phyloP scores from a whole-genome alignment of 1,140 invertebrate species.

The Sinella curviseta region DNA sequence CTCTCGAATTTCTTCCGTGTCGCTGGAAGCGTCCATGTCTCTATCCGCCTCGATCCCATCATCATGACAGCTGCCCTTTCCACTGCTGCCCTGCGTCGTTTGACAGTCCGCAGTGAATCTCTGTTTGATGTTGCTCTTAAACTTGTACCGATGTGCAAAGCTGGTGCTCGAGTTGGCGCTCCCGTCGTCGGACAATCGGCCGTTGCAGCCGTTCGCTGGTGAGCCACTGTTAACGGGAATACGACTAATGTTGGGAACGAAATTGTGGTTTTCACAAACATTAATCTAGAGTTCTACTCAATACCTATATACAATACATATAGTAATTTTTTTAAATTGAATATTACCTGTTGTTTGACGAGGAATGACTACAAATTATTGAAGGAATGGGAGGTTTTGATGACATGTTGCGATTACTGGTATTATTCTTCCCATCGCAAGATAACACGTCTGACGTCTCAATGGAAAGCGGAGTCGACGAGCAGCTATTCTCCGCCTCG shows the following conservation, averaged over 20 bases:
- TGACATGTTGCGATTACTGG: neutral
- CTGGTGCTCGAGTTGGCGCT: slow-evolving; percentile 58
- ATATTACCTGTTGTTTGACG: slow-evolving; percentile 43
- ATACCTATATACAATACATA: no score
- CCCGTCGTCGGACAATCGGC: slow-evolving; percentile 51
- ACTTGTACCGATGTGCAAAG: slow-evolving; percentile 74
- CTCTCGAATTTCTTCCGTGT: neutral
- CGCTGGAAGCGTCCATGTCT: neutral
- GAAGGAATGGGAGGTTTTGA: slow-evolving; percentile 42
- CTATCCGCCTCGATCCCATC: neutral
- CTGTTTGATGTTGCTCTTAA: slow-evolving; percentile 91
- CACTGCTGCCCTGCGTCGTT: slow-evolving; percentile 34
- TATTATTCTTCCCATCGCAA: slow-evolving; percentile 29
- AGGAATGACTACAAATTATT: slow-evolving; percentile 41
- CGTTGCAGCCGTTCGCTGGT: slow-evolving; percentile 36
- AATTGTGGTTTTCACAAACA: neutral
- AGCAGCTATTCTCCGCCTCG: slow-evolving; percentile 48
- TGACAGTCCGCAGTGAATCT: slow-evolving; percentile 64
- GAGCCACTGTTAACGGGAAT: slow-evolving; percentile 33
- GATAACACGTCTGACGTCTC: slow-evolving; percentile 40
- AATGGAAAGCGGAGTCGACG: slow-evolving; percentile 42
- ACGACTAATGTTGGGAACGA: neutral
- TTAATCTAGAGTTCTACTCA: no score
- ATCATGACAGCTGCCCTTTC: slow-evolving; percentile 30
- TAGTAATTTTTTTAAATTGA: no score